A percentile compares a stretch with the other conserved stretches of the same genome.
phyloP scores from a whole-genome alignment of 1,140 invertebrate genomes.

The Penaeus chinensis region DNA sequence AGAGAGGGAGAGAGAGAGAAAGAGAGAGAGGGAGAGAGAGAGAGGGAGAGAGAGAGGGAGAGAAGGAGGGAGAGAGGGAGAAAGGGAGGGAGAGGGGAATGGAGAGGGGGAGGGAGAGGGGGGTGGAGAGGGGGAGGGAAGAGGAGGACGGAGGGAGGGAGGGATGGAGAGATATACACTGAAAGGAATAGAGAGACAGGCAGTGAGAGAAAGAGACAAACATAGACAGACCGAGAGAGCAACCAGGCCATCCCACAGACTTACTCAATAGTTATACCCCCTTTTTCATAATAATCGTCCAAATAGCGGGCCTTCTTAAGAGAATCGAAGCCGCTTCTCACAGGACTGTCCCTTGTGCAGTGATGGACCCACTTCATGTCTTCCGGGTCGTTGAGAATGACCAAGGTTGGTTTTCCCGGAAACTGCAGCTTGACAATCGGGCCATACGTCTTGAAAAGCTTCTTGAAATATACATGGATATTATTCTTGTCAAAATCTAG shows the following conservation, averaged over 20 bases:
- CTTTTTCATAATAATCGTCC: constrained; percentile 52
- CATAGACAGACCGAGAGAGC: background rate
- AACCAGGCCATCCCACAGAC: background rate
- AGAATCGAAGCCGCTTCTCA: constrained; percentile 18
- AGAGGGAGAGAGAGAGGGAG: too few species aligned
- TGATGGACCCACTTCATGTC: constrained; percentile 38
- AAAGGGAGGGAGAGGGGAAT: too few species aligned
- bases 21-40: too few species aligned
- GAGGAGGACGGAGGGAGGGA: too few species aligned
- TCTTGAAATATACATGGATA: constrained; percentile 25
- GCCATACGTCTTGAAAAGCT: constrained; percentile 41
- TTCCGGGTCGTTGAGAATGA: constrained; percentile 31
- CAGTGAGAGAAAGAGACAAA: background rate
- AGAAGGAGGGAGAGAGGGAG: too few species aligned
- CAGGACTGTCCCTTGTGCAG: constrained; percentile 42
- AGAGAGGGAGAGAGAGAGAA: too few species aligned
- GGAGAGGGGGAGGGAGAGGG: too few species aligned
- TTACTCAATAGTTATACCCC: constrained; percentile 55
- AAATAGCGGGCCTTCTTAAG: constrained; percentile 33
- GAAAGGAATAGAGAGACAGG: background rate
- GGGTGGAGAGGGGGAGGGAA: too few species aligned
- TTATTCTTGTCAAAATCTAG: constrained; percentile 33
- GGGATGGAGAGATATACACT: too few species aligned
- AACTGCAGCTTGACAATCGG: constrained; percentile 39
- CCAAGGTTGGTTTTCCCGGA: constrained; percentile 34